These are phyloP conservation scores for Drosophila ficusphila DNA, from an alignment of 1,140 invertebrate species.

Conservation along the genomic window DNA sequence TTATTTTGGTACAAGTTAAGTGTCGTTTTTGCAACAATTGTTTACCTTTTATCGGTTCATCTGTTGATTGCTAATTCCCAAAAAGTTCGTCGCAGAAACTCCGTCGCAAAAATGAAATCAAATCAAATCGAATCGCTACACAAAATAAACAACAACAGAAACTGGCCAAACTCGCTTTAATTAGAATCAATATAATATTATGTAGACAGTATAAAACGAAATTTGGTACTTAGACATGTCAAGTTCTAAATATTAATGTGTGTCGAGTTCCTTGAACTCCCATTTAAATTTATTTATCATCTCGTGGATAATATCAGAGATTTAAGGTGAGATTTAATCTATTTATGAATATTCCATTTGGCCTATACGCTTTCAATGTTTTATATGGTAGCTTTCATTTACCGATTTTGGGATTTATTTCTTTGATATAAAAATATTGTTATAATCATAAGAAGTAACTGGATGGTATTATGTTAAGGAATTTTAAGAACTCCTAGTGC, in stretches of 20 bases:
- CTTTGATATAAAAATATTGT: background rate
- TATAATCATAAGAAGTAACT: background rate
- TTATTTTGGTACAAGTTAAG: slow-evolving; percentile 22
- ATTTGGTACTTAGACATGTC: slow-evolving; percentile 42
- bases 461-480: background rate
- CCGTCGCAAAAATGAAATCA: slow-evolving; percentile 19
- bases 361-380: background rate
- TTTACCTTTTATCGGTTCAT: slow-evolving; percentile 43
- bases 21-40: slow-evolving; percentile 27
- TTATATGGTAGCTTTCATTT: background rate
- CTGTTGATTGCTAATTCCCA: slow-evolving; percentile 30
- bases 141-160: slow-evolving; percentile 23
- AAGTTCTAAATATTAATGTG: slow-evolving; percentile 45
- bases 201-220: slow-evolving; percentile 39
- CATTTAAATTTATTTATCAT: slow-evolving; percentile 29
- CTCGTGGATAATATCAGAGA: slow-evolving; percentile 22
- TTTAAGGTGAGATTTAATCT: slow-evolving; percentile 7
- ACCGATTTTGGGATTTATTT: too few relatives aligned
- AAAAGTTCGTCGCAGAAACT: slow-evolving; percentile 5
- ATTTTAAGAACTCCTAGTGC: background rate
- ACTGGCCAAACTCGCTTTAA: slow-evolving; percentile 72
- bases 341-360: background rate
- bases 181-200: slow-evolving; percentile 60
- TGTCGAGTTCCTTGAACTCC: slow-evolving; percentile 36
- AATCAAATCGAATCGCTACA: slow-evolving; percentile 5